Conservation (phyloP, 2,113 vertebrate genomes). For the Anarrhichthys ocellatus region DNA sequence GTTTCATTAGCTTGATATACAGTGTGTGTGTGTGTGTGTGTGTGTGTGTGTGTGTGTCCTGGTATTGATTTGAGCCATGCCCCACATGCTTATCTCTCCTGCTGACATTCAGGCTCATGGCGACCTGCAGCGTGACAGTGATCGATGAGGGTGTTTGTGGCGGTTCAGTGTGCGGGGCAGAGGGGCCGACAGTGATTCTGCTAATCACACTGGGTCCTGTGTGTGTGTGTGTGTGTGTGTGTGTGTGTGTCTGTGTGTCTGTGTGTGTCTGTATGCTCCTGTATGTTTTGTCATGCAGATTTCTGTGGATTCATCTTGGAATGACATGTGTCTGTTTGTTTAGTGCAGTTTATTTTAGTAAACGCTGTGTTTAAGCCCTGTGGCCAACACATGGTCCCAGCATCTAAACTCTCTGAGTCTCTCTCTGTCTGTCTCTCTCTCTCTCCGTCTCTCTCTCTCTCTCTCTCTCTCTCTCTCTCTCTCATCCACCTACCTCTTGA, state of each 20-base stretch:
- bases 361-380: slow-evolving; percentile 16
- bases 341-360: slow-evolving; percentile 44
- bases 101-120: slow-evolving; percentile 55
- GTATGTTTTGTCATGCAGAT: slow-evolving; percentile 3
- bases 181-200: slow-evolving; percentile 41
- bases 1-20: not conserved
- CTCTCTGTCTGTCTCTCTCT: slow-evolving; percentile 25
- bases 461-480: slow-evolving; percentile 13
- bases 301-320: not conserved
- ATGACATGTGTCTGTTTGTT: slow-evolving; percentile 31
- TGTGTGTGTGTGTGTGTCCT: slow-evolving; percentile 3
- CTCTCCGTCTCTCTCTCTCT: not conserved
- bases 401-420: slow-evolving; percentile 21
- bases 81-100: slow-evolving; percentile 16
- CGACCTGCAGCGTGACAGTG: slow-evolving; percentile 36
- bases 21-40: slow-evolving; percentile 7
- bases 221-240: slow-evolving; percentile 11
- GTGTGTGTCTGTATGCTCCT: not conserved
- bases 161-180: slow-evolving; percentile 26
- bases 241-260: slow-evolving; percentile 1
- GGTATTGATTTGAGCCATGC: slow-evolving; percentile 24
- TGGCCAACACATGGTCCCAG: slow-evolving; percentile 8
- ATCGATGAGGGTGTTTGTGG: slow-evolving; percentile 50
- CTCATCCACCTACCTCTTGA: slow-evolving; percentile 31
- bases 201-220: slow-evolving; percentile 38